Percentiles rank a stretch among this genome's conserved stretches.
Evolutionary conservation across 2,797 vertebrate genomes (phyloP).

Genomic region (Muraenolepis orangiensis): DNA sequence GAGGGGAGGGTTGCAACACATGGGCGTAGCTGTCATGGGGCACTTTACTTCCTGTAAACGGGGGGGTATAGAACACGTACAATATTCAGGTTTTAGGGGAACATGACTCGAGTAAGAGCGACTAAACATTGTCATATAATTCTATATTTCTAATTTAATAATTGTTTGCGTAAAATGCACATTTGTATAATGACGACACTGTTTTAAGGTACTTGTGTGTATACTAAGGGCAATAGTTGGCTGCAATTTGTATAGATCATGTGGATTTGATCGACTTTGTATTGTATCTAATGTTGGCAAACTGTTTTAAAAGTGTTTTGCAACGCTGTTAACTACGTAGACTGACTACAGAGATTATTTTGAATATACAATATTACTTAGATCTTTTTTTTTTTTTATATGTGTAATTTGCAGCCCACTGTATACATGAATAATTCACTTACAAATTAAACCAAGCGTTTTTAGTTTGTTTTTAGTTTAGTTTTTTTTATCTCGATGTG

Average conservation of each 20-base stretch:
- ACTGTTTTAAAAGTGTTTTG: constrained; percentile 85
- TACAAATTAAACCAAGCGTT: constrained; percentile 57
- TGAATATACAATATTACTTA: constrained; percentile 40
- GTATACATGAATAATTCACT: constrained; percentile 52
- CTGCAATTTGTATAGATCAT: constrained; percentile 71
- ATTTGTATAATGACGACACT: constrained; percentile 53
- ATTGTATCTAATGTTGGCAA: constrained; percentile 73
- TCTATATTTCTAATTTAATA: constrained; percentile 49
- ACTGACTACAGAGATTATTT: constrained; percentile 37
- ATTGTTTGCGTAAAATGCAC: constrained; percentile 56
- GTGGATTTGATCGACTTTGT: constrained; percentile 70
- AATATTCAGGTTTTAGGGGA: constrained; percentile 11
- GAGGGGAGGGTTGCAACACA: not conserved
- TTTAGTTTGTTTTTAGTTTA: too few relatives aligned
- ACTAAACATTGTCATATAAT: constrained; percentile 9
- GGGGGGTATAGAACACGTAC: not conserved
- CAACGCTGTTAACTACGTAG: constrained; percentile 52
- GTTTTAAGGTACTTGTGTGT: constrained; percentile 62
- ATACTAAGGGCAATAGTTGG: constrained; percentile 31
- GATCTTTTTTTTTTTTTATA: too few relatives aligned
- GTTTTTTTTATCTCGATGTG: constrained; percentile 40
- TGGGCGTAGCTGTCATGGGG: constrained; percentile 34
- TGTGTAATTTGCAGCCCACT: constrained; percentile 50
- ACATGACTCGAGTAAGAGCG: constrained; percentile 3
- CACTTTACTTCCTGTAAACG: constrained; percentile 41